phyloP scores from a whole-genome alignment of 2,113 vertebrate species.

The Gymnorhina tibicen region DNA sequence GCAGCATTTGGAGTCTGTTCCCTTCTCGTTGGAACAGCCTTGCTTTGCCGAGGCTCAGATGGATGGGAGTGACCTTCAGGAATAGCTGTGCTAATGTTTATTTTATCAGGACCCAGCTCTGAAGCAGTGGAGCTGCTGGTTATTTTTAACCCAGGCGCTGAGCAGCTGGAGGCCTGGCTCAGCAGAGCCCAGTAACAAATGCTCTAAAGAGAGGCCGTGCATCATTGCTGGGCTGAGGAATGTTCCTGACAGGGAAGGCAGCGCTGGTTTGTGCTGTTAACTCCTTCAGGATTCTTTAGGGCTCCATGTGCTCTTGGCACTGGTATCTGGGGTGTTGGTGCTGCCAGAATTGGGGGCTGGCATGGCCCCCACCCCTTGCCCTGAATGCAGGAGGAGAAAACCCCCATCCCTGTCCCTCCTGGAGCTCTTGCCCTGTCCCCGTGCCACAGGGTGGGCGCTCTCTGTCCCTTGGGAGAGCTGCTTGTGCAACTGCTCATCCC shows the following conservation, averaged over 20 bases:
- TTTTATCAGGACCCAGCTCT: conserved; percentile 37
- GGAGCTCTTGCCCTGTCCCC: background rate
- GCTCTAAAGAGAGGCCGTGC: background rate
- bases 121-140: background rate
- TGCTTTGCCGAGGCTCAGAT: background rate
- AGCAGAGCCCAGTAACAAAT: background rate
- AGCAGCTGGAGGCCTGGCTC: conserved; percentile 42
- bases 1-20: background rate
- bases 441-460: fast-evolving
- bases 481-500: background rate
- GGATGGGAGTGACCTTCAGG: conserved; percentile 50
- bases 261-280: fast-evolving
- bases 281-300: background rate
- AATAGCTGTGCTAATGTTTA: conserved; percentile 33
- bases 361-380: too few species aligned
- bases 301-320: background rate
- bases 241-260: background rate
- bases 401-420: background rate
- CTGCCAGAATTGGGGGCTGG: background rate
- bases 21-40: background rate
- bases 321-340: background rate
- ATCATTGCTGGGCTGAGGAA: background rate
- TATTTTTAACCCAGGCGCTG: conserved; percentile 49
- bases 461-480: background rate
- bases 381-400: background rate